Percentiles rank a stretch among this genome's conserved stretches.
Conservation (phyloP, 2,113 vertebrate species). For the Tachysurus vachellii region DNA sequence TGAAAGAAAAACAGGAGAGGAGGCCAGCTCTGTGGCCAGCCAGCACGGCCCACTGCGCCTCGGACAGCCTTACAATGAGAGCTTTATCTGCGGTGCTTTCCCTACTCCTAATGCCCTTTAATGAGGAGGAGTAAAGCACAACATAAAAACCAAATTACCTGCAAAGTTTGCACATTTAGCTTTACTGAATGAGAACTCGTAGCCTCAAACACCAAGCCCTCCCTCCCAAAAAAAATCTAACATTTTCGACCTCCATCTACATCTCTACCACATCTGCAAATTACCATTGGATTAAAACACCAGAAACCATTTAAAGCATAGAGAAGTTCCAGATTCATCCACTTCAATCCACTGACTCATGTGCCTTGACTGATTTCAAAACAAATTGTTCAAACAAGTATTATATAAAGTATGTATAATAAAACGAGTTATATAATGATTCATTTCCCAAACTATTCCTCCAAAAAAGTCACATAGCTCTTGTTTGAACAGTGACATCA, state of each 20-base stretch:
- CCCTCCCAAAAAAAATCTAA: too few species aligned
- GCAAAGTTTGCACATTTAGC: constrained; percentile 59
- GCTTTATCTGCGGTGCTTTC: constrained; percentile 69
- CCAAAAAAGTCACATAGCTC: constrained; percentile 15
- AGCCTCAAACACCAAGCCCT: background rate
- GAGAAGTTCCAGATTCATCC: background rate
- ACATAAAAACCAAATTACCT: constrained; percentile 66
- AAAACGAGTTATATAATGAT: constrained; percentile 14
- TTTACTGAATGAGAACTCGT: constrained; percentile 34
- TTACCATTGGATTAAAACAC: constrained; percentile 36
- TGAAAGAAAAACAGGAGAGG: constrained; percentile 77
- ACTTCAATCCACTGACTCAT: background rate
- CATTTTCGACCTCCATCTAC: background rate
- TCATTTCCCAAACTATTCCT: constrained; percentile 34
- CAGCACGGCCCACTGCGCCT: constrained; percentile 67
- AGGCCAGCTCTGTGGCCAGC: constrained; percentile 64
- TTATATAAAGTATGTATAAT: constrained; percentile 8
- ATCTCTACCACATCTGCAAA: constrained; percentile 44
- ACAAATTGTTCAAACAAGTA: background rate
- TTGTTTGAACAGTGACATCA: constrained; percentile 50
- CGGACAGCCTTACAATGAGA: constrained; percentile 70
- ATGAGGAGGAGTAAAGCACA: constrained; percentile 68
- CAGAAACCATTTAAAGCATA: constrained; percentile 26
- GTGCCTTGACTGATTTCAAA: constrained; percentile 9
- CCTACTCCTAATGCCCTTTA: constrained; percentile 64